A percentile compares a stretch with the other conserved stretches of the same genome.
These are phyloP conservation scores for Mimachlamys varia DNA, from an alignment of 2,888 invertebrate genomes.

Conservation along the genomic window DNA sequence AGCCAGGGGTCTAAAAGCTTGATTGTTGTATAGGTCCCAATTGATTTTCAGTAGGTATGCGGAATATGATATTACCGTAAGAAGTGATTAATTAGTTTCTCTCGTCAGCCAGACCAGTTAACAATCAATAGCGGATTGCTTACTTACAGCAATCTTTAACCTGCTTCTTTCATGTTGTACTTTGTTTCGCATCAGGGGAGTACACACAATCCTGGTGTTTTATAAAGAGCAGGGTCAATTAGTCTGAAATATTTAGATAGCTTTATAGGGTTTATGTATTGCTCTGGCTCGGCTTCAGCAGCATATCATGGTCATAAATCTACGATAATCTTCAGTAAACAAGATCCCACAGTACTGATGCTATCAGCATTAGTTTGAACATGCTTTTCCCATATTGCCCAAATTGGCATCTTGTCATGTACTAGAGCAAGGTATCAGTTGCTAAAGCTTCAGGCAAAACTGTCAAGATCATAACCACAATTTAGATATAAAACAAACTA, in stretches of 20 bases:
- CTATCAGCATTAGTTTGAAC: not conserved
- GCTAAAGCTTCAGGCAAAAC: not conserved
- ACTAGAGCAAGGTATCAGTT: not conserved
- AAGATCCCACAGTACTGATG: not conserved
- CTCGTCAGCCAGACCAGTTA: not conserved
- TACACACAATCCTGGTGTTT: not conserved
- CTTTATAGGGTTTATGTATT: not conserved
- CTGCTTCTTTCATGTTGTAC: not conserved
- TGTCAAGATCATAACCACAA: not conserved
- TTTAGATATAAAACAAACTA: not conserved
- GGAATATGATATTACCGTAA: constrained; percentile 12
- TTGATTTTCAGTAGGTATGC: not conserved
- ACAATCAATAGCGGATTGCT: constrained; percentile 28
- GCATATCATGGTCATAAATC: not conserved
- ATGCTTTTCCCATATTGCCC: constrained; percentile 1
- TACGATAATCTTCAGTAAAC: not conserved
- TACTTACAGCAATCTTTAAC: not conserved
- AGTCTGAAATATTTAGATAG: constrained; percentile 8
- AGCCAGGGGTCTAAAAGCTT: not conserved
- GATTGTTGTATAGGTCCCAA: constrained; percentile 8
- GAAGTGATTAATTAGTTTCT: constrained; percentile 22
- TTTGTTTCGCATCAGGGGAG: constrained; percentile 16
- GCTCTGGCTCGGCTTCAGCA: not conserved
- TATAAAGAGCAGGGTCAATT: constrained; percentile 19
- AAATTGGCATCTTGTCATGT: not conserved